Conservation (phyloP, 2,113 vertebrate species). For the Sander lucioperca region DNA sequence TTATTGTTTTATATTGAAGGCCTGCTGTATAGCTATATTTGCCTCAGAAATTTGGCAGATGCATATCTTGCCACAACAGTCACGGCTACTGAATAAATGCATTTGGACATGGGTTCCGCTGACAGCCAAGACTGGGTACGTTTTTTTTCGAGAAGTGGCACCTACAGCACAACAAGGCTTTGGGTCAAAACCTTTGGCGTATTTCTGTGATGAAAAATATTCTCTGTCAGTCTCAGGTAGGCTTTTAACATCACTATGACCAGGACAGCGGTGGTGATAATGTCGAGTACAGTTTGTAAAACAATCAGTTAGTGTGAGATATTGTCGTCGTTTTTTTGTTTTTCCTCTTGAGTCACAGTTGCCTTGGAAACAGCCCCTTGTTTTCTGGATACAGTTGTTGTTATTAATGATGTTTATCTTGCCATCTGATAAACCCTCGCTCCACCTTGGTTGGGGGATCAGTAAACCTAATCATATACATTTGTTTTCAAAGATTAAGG, state of each 20-base stretch:
- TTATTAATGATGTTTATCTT: slow-evolving; percentile 56
- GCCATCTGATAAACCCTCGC: slow-evolving; percentile 58
- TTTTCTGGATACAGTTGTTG: slow-evolving; percentile 63
- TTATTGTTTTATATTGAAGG: slow-evolving; percentile 23
- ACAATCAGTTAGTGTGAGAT: slow-evolving; percentile 75
- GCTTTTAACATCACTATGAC: slow-evolving; percentile 68
- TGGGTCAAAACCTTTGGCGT: slow-evolving; percentile 3
- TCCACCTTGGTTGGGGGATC: slow-evolving; percentile 35
- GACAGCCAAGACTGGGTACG: slow-evolving; percentile 10
- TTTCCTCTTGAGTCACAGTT: slow-evolving; percentile 83
- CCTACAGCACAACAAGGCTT: slow-evolving; percentile 58
- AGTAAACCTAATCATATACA: slow-evolving; percentile 81
- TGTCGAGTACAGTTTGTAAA: slow-evolving; percentile 62
- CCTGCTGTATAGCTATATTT: slow-evolving; percentile 20
- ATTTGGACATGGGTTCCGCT: slow-evolving; percentile 27
- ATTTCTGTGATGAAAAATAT: slow-evolving; percentile 33
- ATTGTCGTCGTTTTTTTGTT: not conserved
- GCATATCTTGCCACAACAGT: slow-evolving; percentile 26
- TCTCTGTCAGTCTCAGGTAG: slow-evolving; percentile 82
- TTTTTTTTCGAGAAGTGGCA: slow-evolving; percentile 12
- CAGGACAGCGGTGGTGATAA: slow-evolving; percentile 39
- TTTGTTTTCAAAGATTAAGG: slow-evolving; percentile 83
- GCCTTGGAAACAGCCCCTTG: slow-evolving; percentile 80
- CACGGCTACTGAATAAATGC: slow-evolving; percentile 18
- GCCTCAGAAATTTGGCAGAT: slow-evolving; percentile 25